A percentile compares a stretch with the other conserved stretches of the same genome.
phyloP scores from a whole-genome alignment of 2,888 invertebrate genomes.

The Pedicia rivosa region DNA sequence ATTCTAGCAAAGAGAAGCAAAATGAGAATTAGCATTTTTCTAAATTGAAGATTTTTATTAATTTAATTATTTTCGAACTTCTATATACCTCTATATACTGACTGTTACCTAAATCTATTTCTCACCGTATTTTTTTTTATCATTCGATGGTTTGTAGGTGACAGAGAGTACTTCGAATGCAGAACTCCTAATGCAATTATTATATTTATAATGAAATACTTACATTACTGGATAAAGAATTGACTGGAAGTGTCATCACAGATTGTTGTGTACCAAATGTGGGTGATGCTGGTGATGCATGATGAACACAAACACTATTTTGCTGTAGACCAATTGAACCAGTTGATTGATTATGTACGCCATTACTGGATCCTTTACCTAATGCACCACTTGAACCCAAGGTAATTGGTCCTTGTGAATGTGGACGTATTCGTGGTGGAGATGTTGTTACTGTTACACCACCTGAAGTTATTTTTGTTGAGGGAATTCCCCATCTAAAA shows the following conservation, averaged over 20 bases:
- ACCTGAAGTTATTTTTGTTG: conserved; percentile 32
- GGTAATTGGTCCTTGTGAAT: conserved; percentile 37
- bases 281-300: conserved; percentile 28
- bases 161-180: too few species aligned
- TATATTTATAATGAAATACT: too few species aligned
- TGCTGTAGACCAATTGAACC: conserved; percentile 28
- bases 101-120: too few species aligned
- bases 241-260: conserved; percentile 28
- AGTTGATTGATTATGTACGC: conserved; percentile 29
- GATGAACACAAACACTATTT: conserved; percentile 29
- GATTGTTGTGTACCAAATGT: conserved; percentile 28
- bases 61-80: too few species aligned
- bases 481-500: conserved; percentile 32
- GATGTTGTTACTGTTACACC: conserved; percentile 50
- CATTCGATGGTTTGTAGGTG: too few species aligned
- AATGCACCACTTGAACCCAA: conserved; percentile 27
- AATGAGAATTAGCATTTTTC: background rate
- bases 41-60: too few species aligned
- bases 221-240: conserved; percentile 16
- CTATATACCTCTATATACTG: too few species aligned
- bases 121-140: too few species aligned
- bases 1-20: conserved; percentile 14
- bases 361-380: conserved; percentile 27
- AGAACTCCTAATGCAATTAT: too few species aligned
- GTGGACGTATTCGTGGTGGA: conserved; percentile 33